phyloP scores from a whole-genome alignment of 2,113 vertebrate species.

The Urocitellus parryii region DNA sequence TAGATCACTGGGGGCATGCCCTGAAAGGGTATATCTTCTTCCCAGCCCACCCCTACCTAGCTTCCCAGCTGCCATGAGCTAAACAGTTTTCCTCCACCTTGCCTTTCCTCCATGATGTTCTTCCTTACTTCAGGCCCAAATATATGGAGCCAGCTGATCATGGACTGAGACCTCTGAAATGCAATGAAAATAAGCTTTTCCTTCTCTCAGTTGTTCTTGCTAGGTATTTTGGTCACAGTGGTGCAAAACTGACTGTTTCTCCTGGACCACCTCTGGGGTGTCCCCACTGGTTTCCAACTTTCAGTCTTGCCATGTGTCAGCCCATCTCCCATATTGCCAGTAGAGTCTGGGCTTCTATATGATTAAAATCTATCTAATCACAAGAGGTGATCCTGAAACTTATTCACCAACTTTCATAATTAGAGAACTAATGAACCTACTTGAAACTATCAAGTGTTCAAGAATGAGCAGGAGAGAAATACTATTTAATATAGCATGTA shows the following conservation, averaged over 20 bases:
- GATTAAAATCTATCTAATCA: slow-evolving; percentile 67
- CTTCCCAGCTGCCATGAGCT: too few relatives aligned
- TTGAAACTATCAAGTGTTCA: slow-evolving; percentile 69
- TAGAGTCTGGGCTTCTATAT: neutral
- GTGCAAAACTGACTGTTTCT: neutral
- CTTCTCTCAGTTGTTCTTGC: too few relatives aligned
- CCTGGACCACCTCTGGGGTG: neutral
- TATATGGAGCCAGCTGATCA: too few relatives aligned
- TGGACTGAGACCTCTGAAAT: too few relatives aligned
- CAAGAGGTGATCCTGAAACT: slow-evolving; percentile 57
- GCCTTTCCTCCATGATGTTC: too few relatives aligned
- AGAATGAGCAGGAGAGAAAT: slow-evolving; percentile 62
- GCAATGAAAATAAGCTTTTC: too few relatives aligned
- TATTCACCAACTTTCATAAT: slow-evolving; percentile 61
- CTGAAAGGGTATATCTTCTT: too few relatives aligned
- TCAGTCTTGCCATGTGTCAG: neutral
- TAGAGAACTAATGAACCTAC: slow-evolving; percentile 68
- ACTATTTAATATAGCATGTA: neutral
- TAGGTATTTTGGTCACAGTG: too few relatives aligned
- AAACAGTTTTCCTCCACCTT: too few relatives aligned
- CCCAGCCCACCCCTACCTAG: too few relatives aligned
- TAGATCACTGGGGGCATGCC: too few relatives aligned
- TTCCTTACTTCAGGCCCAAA: too few relatives aligned
- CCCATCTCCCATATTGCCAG: neutral
- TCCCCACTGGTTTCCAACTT: neutral